Evolutionary conservation across 2,113 vertebrate species (phyloP).

Genomic region (Aegypius monachus): DNA sequence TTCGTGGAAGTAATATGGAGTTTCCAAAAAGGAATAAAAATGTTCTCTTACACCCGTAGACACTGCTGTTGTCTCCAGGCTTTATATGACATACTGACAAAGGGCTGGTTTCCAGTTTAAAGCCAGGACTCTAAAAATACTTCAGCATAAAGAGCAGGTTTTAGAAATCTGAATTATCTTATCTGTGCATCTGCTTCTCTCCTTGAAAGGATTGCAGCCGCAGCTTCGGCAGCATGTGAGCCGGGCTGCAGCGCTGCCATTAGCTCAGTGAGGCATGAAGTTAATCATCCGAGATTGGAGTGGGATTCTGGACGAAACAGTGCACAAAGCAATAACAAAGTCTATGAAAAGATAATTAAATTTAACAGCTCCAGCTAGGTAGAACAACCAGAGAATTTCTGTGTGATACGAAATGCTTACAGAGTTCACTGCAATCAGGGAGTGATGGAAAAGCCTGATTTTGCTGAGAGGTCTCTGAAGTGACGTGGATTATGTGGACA

Average conservation of each 20-base stretch:
- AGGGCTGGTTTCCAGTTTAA: neutral
- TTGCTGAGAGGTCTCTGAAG: neutral
- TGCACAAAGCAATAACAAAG: neutral
- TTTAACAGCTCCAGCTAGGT: neutral
- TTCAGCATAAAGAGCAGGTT: neutral
- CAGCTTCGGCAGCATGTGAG: neutral
- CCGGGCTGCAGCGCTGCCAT: neutral
- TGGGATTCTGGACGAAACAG: neutral
- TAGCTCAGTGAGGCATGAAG: neutral
- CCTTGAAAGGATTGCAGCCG: neutral
- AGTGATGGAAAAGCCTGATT: neutral
- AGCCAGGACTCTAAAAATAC: neutral
- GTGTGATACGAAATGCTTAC: neutral
- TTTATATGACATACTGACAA: neutral
- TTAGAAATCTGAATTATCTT: neutral
- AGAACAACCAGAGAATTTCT: neutral
- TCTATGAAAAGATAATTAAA: neutral
- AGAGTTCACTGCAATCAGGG: neutral
- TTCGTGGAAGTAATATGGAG: accelerated
- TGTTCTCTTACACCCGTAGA: neutral
- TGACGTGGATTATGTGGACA: neutral
- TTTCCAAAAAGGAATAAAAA: neutral
- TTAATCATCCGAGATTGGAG: neutral
- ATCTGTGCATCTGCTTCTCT: neutral
- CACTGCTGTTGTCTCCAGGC: neutral